Base-by-base conservation (phyloP, 2,113 vertebrate species). In the Electrona antarctica region DNA sequence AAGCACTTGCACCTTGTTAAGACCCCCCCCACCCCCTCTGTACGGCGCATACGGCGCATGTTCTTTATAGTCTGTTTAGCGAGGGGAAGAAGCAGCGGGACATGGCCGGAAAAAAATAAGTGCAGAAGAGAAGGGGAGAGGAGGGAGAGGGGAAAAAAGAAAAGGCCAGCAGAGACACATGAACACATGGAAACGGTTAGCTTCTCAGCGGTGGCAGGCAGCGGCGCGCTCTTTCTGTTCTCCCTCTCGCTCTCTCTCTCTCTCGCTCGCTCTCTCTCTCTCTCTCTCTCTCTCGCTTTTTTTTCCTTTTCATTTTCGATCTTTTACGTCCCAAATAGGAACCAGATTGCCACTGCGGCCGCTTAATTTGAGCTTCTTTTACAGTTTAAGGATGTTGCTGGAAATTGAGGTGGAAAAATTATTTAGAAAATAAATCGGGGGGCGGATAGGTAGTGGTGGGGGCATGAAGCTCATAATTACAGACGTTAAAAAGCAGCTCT, bases 41-140 rank as follows among this genome's bases (percentile, higher is more conserved):
- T 41, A 41, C 33, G 33, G 33, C 33, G 5, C 33, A 41, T 41
- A 41, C 33, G 33, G 87, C 81, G 80, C 67, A 62, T 50, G 54
- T 71, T 85, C 88, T 93, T 93, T 92, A 91, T 88, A 88, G 90
- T 89, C 81, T 83, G 83, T 92, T 89, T 90, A 85, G 85, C 48
- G 77, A 92, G 87, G 76, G 88, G 87, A 91, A 89, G 87, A 93
- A 88, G 83, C 93, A 93, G 93, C 87, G 79, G 92, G 89, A 90
- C 68, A 29, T 72, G 15, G 84, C 74, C 60, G 76, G 62, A 63
- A 64, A 84, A 82, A 86, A 81, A 76, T 72, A 72, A 68, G 65
- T 45, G 73, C 49, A 69, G 51, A 77, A 71, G 69, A 60, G 60
- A 85, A 76, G 57, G 76, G 67, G 33, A 60, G 29, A 41, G 63